Evolutionary conservation across 2,113 vertebrate species (phyloP), one percentile per base, ranked within the genome.

Genomic region (Labeo catla): DNA sequence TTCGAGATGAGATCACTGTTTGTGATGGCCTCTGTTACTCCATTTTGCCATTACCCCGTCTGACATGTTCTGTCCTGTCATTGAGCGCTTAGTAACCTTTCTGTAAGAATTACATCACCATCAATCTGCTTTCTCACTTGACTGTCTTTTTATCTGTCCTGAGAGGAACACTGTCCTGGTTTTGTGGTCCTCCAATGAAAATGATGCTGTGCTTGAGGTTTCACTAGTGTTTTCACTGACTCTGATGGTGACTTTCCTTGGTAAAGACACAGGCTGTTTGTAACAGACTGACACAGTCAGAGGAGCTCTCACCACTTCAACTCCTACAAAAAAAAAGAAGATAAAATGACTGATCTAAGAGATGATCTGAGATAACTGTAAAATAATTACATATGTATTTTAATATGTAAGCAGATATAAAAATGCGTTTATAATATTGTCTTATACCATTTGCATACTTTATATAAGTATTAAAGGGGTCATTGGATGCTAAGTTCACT

Each of bases 241-340:
- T 54, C 28, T 86, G 83, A 94, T 73, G 0, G 15, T 83, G 43
- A 92, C 90, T 76, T 74, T 90, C 28, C 86, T 87, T 8, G 89
- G 89, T 10, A 84, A 68, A 21, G n/a, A n/a, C 63, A 89, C 86
- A 84, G 91, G 83, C 65, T 91, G 87, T n/a, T 79, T 76, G 68
- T 93, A 94, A 8, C 84, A 87, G 59, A 83, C 93, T 0, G 84
- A 84, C 87, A 94, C 0, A 5, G 12, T 88, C 34, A 93, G 45
- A 0, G 93, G 94, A 84, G 94, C 91, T 28, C 89, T 91, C 87
- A 95, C 66, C 43, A 88, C 89, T 36, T 85, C 89, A 4, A 91
- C 90, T 8, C 93, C 94, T 95, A 87, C 57, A 11, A 68, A 79
- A 1, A 87, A 86, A 23, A 87, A 16, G 7, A 36, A 34, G 66